Base-by-base conservation (phyloP, 2,113 vertebrate species). In the Emydocephalus ijimae region DNA sequence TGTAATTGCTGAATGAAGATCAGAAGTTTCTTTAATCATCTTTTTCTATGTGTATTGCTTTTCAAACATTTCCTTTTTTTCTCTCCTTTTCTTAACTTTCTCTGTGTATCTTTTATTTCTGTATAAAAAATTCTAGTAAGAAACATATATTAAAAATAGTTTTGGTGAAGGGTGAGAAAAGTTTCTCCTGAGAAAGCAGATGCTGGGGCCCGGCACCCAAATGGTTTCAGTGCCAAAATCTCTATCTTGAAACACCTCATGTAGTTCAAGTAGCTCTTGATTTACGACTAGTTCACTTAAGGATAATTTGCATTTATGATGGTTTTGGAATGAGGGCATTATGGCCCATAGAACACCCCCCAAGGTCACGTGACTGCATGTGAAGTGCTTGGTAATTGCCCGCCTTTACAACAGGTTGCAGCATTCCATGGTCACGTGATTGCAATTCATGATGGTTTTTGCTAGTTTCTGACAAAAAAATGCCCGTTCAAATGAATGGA, bases 151-250 rank as follows among this genome's bases (percentile, higher is more conserved):
- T 61, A 29, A 61, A 26, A 61, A 61, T n/a, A n/a, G 26, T 74
- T 74, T 74, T 74, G 29, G 12, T 55, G 11, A 69, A 24, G 6
- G 96, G 96, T 90, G 96, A 95, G 90, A 20, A 85, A 26, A 9
- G 2, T 61, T 87, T 39, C n/a, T 39, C 54, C 26, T 45, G 61
- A 56, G 3, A 45, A 24, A 39, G 23, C 2, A 15, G 43, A 23
- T 59, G 81, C 14, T 4, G 5, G 74, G 26, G 2, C 5, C 39
- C 56, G 50, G 8, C 56, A 48, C 12, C 21, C 5, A 85, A 10
- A 55, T 1, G 20, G 23, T 90, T 52, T 90, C 18, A 12, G 61
- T 18, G 20, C 23, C 91, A 88, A 52, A 26, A 88, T 20, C 48
- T 87, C 57, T 39, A 48, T 52, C 45, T 4, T 69, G 21, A 34